These are phyloP conservation scores for Trissolcus basalis DNA, from an alignment of 1,140 invertebrate genomes.

Conservation along the genomic window DNA sequence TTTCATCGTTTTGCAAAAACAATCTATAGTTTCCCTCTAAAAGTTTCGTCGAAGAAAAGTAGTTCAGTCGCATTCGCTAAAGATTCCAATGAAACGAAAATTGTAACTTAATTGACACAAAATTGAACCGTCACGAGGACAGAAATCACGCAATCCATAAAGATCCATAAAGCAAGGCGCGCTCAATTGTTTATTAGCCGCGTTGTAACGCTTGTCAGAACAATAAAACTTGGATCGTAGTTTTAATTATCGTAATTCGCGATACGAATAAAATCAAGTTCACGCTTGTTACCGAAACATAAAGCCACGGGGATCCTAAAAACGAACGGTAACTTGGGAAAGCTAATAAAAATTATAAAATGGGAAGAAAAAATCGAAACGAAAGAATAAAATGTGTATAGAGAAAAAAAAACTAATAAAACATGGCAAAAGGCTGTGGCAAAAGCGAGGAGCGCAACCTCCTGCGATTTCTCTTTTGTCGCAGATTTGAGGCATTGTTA, in stretches of 20 bases:
- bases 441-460: neutral
- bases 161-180: neutral
- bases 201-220: conserved; percentile 20
- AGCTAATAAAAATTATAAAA: no score
- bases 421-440: conserved; percentile 39
- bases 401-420: conserved; percentile 41
- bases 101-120: no score
- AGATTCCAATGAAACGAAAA: no score
- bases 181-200: conserved; percentile 26
- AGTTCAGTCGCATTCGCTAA: no score
- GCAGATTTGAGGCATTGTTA: conserved; percentile 43
- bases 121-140: no score
- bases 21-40: no score
- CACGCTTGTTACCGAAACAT: conserved; percentile 27
- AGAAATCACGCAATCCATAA: neutral
- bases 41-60: no score
- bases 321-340: conserved; percentile 32
- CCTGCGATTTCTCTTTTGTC: conserved; percentile 32
- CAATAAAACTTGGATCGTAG: conserved; percentile 13
- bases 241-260: conserved; percentile 41
- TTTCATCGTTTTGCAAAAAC: no score
- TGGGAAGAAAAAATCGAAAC: no score
- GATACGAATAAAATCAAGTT: conserved; percentile 34
- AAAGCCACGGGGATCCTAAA: conserved; percentile 35
- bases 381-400: no score